Evolutionary conservation across 2,888 invertebrate species (phyloP), one percentile per base, ranked within the genome.

Genomic region (Agonopterix heracliana): DNA sequence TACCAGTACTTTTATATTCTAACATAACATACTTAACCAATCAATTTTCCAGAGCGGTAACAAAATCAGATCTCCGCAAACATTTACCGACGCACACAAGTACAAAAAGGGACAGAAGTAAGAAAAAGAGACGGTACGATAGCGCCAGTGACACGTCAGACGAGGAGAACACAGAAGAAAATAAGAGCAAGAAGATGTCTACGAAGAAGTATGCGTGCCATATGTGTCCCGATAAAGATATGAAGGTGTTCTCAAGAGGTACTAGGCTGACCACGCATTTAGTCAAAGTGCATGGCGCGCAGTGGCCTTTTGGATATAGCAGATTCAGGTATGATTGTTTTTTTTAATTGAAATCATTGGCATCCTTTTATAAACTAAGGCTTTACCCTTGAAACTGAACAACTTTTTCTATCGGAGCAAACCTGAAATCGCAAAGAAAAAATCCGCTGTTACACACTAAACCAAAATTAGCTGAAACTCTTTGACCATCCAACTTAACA

Each of bases 301-400:
- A 92, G 63, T 91, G 94, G 89, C 93, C 95, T 0, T 92, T 91
- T 11, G 95, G 95, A 1, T 93, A 95, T 65, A 92, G 92, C 50
- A 83, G 95, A 56, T 95, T 96, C 71, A 91, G 92, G 90, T 84
- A 81, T 90, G 46, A 41, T 51, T 13, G 7, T 48, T 45, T 34
- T 38, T n/a, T n/a, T n/a, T n/a, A n/a, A n/a, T n/a, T n/a, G n/a
- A n/a, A n/a, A n/a, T n/a, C n/a, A 35, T 8, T 9, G 35, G 35
- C 7, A 35, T 35, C 35, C 35, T 35, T n/a, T n/a, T n/a, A n/a
- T n/a, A n/a, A n/a, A n/a, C n/a, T n/a, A n/a, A n/a, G n/a, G n/a
- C n/a, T n/a, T n/a, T n/a, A n/a, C n/a, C n/a, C n/a, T n/a, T n/a
- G n/a, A n/a, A n/a, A n/a, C n/a, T n/a, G n/a, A n/a, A n/a, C n/a